Conservation (phyloP, 2,113 vertebrate species). For the Eubucco bourcierii region DNA sequence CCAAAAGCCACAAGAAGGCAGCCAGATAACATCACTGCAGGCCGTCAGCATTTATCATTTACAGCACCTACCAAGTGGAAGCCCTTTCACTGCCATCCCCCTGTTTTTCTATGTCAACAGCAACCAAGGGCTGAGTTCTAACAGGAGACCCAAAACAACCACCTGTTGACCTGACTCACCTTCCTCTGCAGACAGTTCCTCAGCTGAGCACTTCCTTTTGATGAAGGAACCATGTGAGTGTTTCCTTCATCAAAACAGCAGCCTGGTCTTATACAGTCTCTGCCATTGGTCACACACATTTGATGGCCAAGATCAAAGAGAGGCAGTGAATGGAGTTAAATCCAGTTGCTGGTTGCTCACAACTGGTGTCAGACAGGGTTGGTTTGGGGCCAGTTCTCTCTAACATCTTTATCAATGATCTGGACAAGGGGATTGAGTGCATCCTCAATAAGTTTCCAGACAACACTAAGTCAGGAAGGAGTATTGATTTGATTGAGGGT, state of each 20-base stretch:
- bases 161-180: background rate
- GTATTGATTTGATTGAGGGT: too few species aligned
- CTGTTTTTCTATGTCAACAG: background rate
- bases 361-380: too few species aligned
- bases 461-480: too few species aligned
- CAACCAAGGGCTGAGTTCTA: background rate
- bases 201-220: background rate
- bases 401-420: too few species aligned
- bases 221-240: background rate
- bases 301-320: too few species aligned
- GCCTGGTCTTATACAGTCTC: background rate
- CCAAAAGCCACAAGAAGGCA: conserved; percentile 23
- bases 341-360: too few species aligned
- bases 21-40: background rate
- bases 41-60: background rate
- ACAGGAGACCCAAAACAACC: background rate
- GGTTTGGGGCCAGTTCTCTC: too few species aligned
- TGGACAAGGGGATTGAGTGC: too few species aligned
- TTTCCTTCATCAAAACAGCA: background rate
- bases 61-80: background rate
- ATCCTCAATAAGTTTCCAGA: too few species aligned
- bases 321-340: too few species aligned
- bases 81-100: background rate
- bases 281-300: rapidly evolving
- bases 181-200: background rate